Conservation (phyloP, 2,888 invertebrate species). For the Toxonevra muliebris region DNA sequence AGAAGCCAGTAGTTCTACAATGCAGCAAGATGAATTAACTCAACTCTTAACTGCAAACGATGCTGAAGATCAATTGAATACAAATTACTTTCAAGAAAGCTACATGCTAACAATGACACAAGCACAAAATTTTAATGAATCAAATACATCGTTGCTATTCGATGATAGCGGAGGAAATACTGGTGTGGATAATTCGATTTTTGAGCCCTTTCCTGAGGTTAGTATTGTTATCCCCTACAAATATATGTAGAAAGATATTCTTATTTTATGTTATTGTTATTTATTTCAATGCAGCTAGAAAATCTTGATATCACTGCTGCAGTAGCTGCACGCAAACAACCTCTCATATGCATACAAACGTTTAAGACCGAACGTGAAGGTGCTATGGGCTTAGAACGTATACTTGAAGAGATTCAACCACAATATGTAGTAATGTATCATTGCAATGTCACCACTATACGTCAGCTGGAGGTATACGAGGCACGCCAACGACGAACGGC, state of each 20-base stretch:
- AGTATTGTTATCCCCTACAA: background rate
- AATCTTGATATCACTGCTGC: conserved; percentile 74
- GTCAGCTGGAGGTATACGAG: conserved; percentile 90
- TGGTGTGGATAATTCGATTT: conserved; percentile 62
- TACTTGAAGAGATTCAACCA: conserved; percentile 76
- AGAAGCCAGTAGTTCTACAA: conserved; percentile 40
- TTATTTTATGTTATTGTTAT: background rate
- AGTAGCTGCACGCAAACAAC: conserved; percentile 68
- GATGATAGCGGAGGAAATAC: conserved; percentile 10
- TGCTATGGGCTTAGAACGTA: conserved; percentile 75
- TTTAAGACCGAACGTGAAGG: conserved; percentile 77
- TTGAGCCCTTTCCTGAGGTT: conserved; percentile 75
- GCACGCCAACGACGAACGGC: conserved; percentile 67
- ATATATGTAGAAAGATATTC: background rate
- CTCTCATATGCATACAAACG: conserved; percentile 79
- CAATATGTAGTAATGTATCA: conserved; percentile 91
- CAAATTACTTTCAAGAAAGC: conserved; percentile 70
- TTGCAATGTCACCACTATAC: conserved; percentile 83
- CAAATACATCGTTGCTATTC: conserved; percentile 15
- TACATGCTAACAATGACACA: conserved; percentile 79
- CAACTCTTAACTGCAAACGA: conserved; percentile 52
- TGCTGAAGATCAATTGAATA: conserved; percentile 54
- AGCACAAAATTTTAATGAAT: conserved; percentile 43
- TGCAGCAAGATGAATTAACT: conserved; percentile 52
- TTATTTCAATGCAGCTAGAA: conserved; percentile 67